Conservation (phyloP, 2,888 invertebrate species). For the Parnassius smintheus region DNA sequence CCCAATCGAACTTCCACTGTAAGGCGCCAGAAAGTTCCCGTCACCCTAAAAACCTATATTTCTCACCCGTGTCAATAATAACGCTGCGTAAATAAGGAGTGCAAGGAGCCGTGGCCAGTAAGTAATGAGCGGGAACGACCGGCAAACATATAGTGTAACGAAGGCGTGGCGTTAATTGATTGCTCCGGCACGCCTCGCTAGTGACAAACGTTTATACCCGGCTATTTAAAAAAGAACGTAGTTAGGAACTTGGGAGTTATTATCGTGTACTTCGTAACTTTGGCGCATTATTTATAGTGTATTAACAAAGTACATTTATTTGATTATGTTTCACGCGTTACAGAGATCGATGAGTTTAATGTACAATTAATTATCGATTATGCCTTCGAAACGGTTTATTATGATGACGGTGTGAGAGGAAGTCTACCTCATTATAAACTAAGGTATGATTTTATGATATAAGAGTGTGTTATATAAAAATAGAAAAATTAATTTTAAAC, state of each 20-base stretch:
- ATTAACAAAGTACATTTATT: not conserved
- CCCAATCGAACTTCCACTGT: conserved; percentile 12
- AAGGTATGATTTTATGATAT: too few species aligned
- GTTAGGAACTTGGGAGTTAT: conserved; percentile 9
- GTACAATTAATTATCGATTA: conserved; percentile 1
- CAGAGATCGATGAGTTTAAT: not conserved
- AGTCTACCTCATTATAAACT: too few species aligned
- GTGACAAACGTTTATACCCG: conserved; percentile 31
- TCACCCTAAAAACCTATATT: conserved; percentile 35
- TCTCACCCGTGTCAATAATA: conserved; percentile 38
- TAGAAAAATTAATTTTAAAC: too few species aligned
- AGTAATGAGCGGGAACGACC: conserved; percentile 69
- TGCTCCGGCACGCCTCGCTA: conserved; percentile 55
- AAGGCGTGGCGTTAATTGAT: conserved; percentile 68
- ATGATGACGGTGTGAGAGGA: too few species aligned
- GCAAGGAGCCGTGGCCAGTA: conserved; percentile 60
- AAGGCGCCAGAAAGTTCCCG: conserved; percentile 20
- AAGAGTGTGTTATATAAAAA: too few species aligned
- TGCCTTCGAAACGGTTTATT: too few species aligned
- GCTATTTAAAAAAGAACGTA: conserved; percentile 18
- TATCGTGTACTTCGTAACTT: conserved; percentile 2
- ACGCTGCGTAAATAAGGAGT: conserved; percentile 36
- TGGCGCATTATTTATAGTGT: not conserved
- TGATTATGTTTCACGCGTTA: not conserved
- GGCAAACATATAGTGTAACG: conserved; percentile 73